These are phyloP conservation scores for Plumapathes pennacea DNA, from an alignment of 92 coral and sea anemone genomes.

Conservation along the genomic window DNA sequence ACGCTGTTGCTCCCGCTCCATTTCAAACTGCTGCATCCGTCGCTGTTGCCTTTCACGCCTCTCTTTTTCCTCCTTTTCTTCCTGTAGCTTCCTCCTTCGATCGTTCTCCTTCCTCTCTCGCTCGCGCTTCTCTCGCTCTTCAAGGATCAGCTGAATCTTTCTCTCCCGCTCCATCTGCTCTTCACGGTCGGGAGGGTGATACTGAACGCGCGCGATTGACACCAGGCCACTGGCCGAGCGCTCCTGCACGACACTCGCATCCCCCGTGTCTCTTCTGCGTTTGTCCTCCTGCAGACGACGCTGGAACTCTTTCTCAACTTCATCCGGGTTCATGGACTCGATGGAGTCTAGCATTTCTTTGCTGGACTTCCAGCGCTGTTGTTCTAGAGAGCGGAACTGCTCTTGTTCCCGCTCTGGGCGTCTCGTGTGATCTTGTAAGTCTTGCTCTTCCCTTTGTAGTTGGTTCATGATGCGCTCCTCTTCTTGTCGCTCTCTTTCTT, in stretches of 20 bases:
- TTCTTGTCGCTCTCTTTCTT: slow-evolving; percentile 57
- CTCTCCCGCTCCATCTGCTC: slow-evolving; percentile 67
- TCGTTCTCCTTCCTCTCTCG: slow-evolving; percentile 58
- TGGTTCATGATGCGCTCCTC: slow-evolving; percentile 56
- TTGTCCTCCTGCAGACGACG: slow-evolving; percentile 77
- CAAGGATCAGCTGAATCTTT: slow-evolving; percentile 47
- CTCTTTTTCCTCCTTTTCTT: slow-evolving; percentile 46
- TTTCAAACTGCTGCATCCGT: slow-evolving; percentile 52
- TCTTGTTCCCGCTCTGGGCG: slow-evolving; percentile 58
- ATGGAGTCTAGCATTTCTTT: slow-evolving; percentile 67
- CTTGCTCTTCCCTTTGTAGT: slow-evolving; percentile 55
- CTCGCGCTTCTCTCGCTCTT: slow-evolving; percentile 46
- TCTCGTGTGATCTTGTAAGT: slow-evolving; percentile 50
- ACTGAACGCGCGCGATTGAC: slow-evolving; percentile 80
- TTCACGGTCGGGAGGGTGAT: slow-evolving; percentile 76
- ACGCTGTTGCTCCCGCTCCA: slow-evolving; percentile 67
- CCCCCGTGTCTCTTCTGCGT: slow-evolving; percentile 40
- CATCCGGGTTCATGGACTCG: slow-evolving; percentile 75
- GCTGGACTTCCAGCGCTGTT: slow-evolving; percentile 41
- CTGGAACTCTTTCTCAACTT: slow-evolving; percentile 88
- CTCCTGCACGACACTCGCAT: slow-evolving; percentile 14
- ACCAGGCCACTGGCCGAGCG: slow-evolving; percentile 71
- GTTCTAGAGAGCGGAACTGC: slow-evolving; percentile 16
- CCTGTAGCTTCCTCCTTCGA: slow-evolving; percentile 38
- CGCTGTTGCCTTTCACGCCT: slow-evolving; percentile 38